Base-by-base conservation (phyloP, 2,888 invertebrate genomes). In the Asteroscopus sphinx region DNA sequence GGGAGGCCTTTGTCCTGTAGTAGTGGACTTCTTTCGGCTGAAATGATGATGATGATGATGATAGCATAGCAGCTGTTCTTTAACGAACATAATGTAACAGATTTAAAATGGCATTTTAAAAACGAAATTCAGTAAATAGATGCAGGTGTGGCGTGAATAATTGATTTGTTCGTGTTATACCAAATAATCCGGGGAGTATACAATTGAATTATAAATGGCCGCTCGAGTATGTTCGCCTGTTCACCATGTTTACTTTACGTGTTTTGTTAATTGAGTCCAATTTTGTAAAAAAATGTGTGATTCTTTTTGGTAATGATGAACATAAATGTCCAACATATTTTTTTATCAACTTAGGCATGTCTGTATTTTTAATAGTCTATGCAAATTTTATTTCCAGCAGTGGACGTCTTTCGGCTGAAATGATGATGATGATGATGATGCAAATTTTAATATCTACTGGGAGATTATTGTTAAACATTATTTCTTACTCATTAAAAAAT, bases 201-300 rank as follows among this genome's bases (percentile, higher is more conserved):
- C 74, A 77, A 77, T 80, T 81, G 71, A 83, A 82, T 83, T 79
- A 81, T 77, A 76, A 70, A 81, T 72, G 71, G 68, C 51, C 66
- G 61, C 53, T 64, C 55, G 62, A 63, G 55, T 73, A 56, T 68
- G 54, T 72, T 69, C 65, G 21, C 44, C 33, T 68, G 63, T 62
- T 61, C 61, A 53, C 13, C 39, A 40, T 71, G 67, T 53, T 70
- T 68, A 59, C 61, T 62, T 69, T 72, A 76, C 68, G 64, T 66
- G 63, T 74, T 72, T 68, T 67, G 64, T 75, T 73, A 67, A 75
- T 55, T 42, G 60, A 44, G 33, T 48, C 28, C 61, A 53, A 60
- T 64, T 68, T 67, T 59, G 52, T 64, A 52, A 67, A 69, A n/a
- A 68, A 67, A 55, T 11, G 12, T 37, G 9, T 47, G 32, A 8